These are phyloP conservation scores for Homarus americanus DNA, from an alignment of 1,140 invertebrate species.

Conservation along the genomic window DNA sequence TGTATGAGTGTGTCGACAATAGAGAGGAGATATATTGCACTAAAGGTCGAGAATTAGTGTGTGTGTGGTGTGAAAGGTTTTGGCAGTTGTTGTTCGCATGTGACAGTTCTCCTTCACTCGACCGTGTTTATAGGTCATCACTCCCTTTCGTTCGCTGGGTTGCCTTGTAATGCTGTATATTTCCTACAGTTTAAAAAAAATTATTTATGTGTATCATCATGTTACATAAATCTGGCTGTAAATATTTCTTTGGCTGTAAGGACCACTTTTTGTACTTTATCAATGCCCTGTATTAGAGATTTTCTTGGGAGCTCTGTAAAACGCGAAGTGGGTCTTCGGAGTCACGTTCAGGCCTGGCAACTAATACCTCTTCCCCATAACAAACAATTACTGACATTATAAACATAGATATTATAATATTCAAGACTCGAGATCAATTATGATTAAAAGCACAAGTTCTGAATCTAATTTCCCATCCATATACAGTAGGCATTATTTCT, in stretches of 20 bases:
- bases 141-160: constrained; percentile 30
- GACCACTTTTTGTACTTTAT: constrained; percentile 19
- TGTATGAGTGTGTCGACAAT: not conserved
- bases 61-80: not conserved
- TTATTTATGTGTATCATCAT: not conserved
- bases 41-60: too few species aligned
- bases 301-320: not conserved
- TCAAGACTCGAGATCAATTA: too few species aligned
- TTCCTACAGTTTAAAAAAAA: constrained; percentile 6
- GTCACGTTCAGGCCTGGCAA: too few species aligned
- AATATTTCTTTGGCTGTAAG: constrained; percentile 29
- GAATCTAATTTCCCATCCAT: too few species aligned
- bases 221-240: constrained; percentile 21
- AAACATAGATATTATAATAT: too few species aligned
- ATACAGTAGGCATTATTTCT: too few species aligned
- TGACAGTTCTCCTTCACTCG: not conserved
- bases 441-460: too few species aligned
- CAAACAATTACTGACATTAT: too few species aligned
- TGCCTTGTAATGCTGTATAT: constrained; percentile 10
- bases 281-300: constrained; percentile 11
- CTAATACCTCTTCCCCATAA: too few species aligned
- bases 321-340: not conserved
- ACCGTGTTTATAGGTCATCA: not conserved
- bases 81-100: not conserved
- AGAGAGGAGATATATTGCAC: not conserved